Conservation (phyloP, 2,797 vertebrate species). For the Acrocephalus scirpaceus region DNA sequence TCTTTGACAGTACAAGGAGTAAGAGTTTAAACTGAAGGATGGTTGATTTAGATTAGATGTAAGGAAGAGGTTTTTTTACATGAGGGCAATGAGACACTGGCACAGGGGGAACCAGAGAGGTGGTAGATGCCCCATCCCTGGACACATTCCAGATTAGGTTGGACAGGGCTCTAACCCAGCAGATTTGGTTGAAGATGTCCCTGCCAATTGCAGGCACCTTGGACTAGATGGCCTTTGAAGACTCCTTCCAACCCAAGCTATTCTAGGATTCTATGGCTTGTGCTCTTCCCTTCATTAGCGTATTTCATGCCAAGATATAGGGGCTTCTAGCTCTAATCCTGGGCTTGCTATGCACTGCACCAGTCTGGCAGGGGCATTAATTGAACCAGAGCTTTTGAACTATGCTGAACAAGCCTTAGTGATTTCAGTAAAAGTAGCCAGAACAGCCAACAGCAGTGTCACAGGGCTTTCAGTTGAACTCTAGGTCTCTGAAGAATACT, state of each 20-base stretch:
- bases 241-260: not conserved
- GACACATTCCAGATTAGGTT: not conserved
- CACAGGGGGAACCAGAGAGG: not conserved
- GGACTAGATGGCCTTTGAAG: not conserved
- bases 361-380: not conserved
- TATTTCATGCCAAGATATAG: not conserved
- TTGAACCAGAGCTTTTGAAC: not conserved
- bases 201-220: not conserved
- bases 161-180: not conserved
- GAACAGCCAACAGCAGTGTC: not conserved
- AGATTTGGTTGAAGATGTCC: not conserved
- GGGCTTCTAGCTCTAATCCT: not conserved
- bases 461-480: not conserved
- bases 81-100: not conserved
- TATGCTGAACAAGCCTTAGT: not conserved
- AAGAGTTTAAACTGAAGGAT: not conserved
- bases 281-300: not conserved
- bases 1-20: not conserved
- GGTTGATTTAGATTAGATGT: accelerated
- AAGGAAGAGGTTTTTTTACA: not conserved
- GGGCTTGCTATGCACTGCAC: not conserved
- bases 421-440: not conserved
- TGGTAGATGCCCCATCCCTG: not conserved
- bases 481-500: not conserved
- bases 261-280: not conserved